These are phyloP conservation scores for Pristionchus pacificus DNA, from an alignment of 1,140 invertebrate species.

Conservation along the genomic window DNA sequence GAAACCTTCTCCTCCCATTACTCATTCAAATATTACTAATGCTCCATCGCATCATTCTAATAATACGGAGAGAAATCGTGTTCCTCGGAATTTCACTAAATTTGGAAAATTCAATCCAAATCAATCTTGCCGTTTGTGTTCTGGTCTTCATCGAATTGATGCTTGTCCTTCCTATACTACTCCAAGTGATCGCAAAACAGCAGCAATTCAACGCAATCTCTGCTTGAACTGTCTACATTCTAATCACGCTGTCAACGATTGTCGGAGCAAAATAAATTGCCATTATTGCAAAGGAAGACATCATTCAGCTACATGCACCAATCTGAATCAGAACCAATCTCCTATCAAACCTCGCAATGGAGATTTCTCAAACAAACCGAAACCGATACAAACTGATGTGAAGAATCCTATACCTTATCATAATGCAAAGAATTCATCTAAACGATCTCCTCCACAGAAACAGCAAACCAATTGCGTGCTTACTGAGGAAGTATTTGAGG, in stretches of 20 bases:
- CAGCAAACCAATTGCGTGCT: background rate
- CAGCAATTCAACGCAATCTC: background rate
- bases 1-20: background rate
- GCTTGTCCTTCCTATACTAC: background rate
- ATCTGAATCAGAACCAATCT: too few relatives aligned
- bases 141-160: background rate
- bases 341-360: too few relatives aligned
- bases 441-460: background rate
- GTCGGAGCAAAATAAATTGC: background rate
- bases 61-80: background rate
- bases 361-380: background rate
- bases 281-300: background rate
- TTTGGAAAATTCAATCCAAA: too few relatives aligned
- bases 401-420: background rate
- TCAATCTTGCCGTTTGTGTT: background rate
- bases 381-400: background rate
- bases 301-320: background rate
- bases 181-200: background rate
- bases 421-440: background rate
- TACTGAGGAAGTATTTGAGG: background rate
- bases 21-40: background rate
- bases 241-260: background rate
- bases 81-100: too few relatives aligned
- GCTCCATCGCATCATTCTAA: background rate
- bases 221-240: background rate